Evolutionary conservation across 2,113 vertebrate species (phyloP).

Genomic region (Sturnira hondurensis): DNA sequence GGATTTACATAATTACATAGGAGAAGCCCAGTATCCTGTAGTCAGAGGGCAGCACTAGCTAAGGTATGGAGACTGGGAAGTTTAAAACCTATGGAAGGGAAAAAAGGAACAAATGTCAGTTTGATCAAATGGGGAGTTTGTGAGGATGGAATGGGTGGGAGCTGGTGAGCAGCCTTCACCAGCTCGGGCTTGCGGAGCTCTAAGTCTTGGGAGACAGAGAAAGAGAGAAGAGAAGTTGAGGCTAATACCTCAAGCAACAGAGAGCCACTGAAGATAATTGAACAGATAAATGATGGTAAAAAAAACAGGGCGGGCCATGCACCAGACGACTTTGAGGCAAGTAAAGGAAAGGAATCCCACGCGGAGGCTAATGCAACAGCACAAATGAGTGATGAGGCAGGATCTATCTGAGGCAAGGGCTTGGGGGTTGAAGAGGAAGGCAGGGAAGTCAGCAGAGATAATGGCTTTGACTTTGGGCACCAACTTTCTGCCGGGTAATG

Average conservation of each 20-base stretch:
- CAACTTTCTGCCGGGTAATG: not conserved
- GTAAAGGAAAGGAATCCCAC: too few species aligned
- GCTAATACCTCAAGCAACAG: not conserved
- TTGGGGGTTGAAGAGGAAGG: not conserved
- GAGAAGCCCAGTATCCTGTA: not conserved
- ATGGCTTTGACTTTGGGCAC: not conserved
- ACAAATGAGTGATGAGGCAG: rapidly evolving
- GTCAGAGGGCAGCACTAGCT: too few species aligned
- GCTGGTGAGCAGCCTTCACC: not conserved
- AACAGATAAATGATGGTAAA: not conserved
- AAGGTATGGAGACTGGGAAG: not conserved
- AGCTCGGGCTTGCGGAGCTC: too few species aligned
- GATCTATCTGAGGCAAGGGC: not conserved
- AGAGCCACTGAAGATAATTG: not conserved
- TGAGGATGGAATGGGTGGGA: rapidly evolving
- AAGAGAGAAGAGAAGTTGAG: not conserved
- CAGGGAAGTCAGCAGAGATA: not conserved
- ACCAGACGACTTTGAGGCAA: not conserved
- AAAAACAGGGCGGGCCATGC: not conserved
- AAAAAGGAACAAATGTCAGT: not conserved
- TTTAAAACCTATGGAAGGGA: not conserved
- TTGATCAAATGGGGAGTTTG: not conserved
- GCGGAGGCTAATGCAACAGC: too few species aligned
- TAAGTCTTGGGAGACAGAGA: not conserved
- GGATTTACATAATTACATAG: not conserved